These are phyloP conservation scores for Poeciliopsis turrubarensis DNA, from an alignment of 2,113 vertebrate species.

Conservation along the genomic window DNA sequence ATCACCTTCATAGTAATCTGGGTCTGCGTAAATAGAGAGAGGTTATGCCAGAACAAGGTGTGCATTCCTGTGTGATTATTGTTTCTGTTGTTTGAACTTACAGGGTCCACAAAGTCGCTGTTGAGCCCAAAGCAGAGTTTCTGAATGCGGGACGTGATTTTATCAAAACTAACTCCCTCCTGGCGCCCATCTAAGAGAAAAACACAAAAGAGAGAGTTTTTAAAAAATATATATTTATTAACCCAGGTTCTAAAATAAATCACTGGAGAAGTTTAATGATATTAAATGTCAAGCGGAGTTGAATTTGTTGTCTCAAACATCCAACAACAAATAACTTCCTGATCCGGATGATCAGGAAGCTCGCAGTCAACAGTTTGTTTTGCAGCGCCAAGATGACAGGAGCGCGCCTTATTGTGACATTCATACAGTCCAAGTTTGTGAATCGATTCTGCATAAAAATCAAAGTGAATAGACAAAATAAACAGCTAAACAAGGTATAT, in stretches of 20 bases:
- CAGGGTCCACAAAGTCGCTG: slow-evolving; percentile 92
- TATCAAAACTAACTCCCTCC: slow-evolving; percentile 95
- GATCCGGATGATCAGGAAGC: not conserved
- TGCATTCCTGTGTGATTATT: not conserved
- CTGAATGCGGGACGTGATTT: slow-evolving; percentile 96
- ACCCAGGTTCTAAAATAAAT: not conserved
- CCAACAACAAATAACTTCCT: no score
- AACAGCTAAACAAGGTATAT: no score
- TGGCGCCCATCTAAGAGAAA: slow-evolving; percentile 87
- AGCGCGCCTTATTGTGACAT: slow-evolving; percentile 25
- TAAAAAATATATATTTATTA: not conserved
- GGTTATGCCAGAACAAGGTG: not conserved
- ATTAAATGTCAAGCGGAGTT: not conserved
- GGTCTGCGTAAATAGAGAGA: slow-evolving; percentile 74
- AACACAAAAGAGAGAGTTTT: not conserved
- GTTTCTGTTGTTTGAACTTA: slow-evolving; percentile 74
- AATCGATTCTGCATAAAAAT: no score
- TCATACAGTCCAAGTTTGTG: no score
- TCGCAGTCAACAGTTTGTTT: slow-evolving; percentile 27
- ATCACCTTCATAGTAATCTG: slow-evolving; percentile 99
- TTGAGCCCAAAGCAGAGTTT: slow-evolving; percentile 98
- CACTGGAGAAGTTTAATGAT: not conserved
- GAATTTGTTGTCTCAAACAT: not conserved
- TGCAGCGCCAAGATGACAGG: not conserved
- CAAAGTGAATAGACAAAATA: no score